Evolutionary conservation across 2,888 invertebrate species (phyloP).

Genomic region (Microplitis manilae): DNA sequence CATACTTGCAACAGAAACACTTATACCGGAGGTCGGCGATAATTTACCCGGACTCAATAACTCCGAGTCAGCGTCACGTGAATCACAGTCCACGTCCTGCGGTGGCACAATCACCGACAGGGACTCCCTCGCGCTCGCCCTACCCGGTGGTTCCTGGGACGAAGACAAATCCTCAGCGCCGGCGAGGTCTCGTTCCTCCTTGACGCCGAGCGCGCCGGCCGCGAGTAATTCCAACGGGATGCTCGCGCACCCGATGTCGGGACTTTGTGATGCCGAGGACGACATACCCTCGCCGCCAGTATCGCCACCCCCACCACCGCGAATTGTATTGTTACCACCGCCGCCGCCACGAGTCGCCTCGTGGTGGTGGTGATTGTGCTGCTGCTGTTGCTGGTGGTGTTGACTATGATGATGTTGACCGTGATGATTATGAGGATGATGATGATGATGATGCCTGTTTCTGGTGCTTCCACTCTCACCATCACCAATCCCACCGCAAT

Average conservation of each 20-base stretch:
- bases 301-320: conserved; percentile 55
- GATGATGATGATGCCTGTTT: conserved; percentile 54
- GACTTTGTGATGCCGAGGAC: conserved; percentile 70
- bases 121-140: conserved; percentile 48
- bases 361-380: conserved; percentile 25
- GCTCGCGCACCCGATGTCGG: conserved; percentile 71
- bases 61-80: conserved; percentile 74
- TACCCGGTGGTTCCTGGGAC: conserved; percentile 63
- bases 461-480: conserved; percentile 45
- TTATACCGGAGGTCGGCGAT: conserved; percentile 78
- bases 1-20: conserved; percentile 81
- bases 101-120: conserved; percentile 73
- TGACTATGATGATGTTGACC: conserved; percentile 43
- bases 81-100: conserved; percentile 72
- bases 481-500: conserved; percentile 53
- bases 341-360: conserved; percentile 48
- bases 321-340: conserved; percentile 53
- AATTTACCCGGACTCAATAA: conserved; percentile 79
- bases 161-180: conserved; percentile 69
- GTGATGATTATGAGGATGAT: conserved; percentile 51
- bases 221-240: conserved; percentile 70
- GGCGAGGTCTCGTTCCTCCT: conserved; percentile 71
- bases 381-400: conserved; percentile 26
- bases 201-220: conserved; percentile 71
- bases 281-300: conserved; percentile 69